phyloP scores from a whole-genome alignment of 2,888 invertebrate species.

The Rapana venosa region DNA sequence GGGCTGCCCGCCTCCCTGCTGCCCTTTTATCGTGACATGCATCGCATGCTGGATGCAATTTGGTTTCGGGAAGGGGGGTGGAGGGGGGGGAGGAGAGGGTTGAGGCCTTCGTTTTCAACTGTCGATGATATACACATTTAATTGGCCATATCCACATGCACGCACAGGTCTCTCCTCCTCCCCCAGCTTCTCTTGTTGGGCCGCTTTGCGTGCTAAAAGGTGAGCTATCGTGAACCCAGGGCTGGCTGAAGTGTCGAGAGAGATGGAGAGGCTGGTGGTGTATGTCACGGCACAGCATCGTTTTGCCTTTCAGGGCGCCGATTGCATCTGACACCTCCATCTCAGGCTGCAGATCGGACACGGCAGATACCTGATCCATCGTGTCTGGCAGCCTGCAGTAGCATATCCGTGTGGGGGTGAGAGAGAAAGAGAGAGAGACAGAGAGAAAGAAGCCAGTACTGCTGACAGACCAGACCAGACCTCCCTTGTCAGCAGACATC shows the following conservation, averaged over 20 bases:
- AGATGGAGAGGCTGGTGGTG: conserved; percentile 28
- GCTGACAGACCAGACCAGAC: too few species aligned
- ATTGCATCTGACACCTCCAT: conserved; percentile 21
- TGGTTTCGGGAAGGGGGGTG: conserved; percentile 45
- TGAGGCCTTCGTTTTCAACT: conserved; percentile 54
- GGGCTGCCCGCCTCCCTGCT: background rate
- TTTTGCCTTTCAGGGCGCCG: conserved; percentile 9
- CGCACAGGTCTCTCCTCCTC: conserved; percentile 25
- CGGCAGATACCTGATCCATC: background rate
- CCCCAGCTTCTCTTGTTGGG: background rate
- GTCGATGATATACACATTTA: conserved; percentile 59
- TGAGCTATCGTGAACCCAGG: background rate
- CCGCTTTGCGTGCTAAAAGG: conserved; percentile 25
- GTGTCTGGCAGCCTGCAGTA: background rate
- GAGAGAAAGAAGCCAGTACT: background rate
- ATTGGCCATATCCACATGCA: conserved; percentile 59
- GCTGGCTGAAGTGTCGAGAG: background rate
- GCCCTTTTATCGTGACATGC: conserved; percentile 57
- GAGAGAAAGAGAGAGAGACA: background rate
- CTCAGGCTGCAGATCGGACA: background rate
- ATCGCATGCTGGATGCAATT: conserved; percentile 67
- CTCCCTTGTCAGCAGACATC: background rate
- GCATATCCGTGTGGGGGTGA: background rate
- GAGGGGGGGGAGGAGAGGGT: too few species aligned
- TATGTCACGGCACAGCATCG: conserved; percentile 2